Conservation (phyloP, 2,797 vertebrate species). For the Sebastes matsubarae region DNA sequence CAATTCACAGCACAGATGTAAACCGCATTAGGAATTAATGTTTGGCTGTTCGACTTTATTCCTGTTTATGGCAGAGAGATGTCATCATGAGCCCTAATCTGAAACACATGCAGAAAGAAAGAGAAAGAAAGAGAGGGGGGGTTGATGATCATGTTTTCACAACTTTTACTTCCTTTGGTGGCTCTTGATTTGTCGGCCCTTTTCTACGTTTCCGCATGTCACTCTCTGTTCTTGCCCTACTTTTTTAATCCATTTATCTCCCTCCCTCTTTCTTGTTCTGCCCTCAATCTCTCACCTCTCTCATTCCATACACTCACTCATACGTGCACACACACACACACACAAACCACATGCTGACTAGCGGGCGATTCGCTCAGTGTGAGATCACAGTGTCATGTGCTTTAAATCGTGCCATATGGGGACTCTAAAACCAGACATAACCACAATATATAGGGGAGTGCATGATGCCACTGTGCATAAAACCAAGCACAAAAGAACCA, state of each 20-base stretch:
- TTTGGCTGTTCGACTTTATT: slow-evolving; percentile 49
- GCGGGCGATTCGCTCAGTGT: slow-evolving; percentile 55
- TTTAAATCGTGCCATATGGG: slow-evolving; percentile 74
- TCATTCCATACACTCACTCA: neutral
- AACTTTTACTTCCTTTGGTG: slow-evolving; percentile 12
- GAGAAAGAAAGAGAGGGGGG: neutral
- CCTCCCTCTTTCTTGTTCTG: neutral
- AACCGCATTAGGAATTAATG: slow-evolving; percentile 49
- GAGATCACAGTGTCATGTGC: slow-evolving; percentile 67
- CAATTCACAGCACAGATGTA: slow-evolving; percentile 30
- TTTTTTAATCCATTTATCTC: neutral
- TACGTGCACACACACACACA: neutral
- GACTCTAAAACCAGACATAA: slow-evolving; percentile 54
- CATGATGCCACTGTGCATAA: slow-evolving; percentile 21
- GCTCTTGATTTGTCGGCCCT: neutral
- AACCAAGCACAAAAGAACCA: neutral
- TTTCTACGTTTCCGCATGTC: neutral
- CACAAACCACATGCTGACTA: slow-evolving; percentile 54
- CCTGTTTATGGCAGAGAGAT: slow-evolving; percentile 52
- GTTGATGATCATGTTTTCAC: slow-evolving; percentile 31
- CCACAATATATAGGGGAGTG: slow-evolving; percentile 51
- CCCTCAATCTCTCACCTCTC: slow-evolving; percentile 23
- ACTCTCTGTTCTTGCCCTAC: neutral
- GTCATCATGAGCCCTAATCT: slow-evolving; percentile 52
- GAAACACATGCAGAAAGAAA: slow-evolving; percentile 52